Conservation (phyloP, 2,888 invertebrate genomes). For the Agrotis exclamationis region DNA sequence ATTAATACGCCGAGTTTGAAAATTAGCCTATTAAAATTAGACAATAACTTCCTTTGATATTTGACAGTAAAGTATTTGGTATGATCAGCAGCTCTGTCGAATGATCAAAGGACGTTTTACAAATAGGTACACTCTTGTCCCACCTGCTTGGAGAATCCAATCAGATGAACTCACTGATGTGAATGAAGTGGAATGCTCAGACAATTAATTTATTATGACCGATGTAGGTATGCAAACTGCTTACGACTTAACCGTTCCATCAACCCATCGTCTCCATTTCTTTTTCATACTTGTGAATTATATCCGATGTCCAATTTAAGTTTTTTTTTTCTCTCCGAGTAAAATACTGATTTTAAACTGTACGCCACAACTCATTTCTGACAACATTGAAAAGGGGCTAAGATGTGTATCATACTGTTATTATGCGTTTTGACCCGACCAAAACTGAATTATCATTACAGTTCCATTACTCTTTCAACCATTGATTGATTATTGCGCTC, state of each 20-base stretch:
- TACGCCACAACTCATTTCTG: too few species aligned
- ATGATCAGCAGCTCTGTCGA: conserved; percentile 28
- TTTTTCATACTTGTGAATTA: too few species aligned
- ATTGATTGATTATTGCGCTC: too few species aligned
- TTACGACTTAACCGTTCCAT: not conserved
- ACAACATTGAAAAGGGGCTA: too few species aligned
- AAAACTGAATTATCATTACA: too few species aligned
- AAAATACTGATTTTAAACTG: too few species aligned
- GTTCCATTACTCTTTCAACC: too few species aligned
- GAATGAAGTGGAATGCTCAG: conserved; percentile 28
- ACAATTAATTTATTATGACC: conserved; percentile 31
- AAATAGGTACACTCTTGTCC: conserved; percentile 6
- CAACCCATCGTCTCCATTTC: not conserved
- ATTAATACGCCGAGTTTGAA: conserved; percentile 24
- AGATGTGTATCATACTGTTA: too few species aligned
- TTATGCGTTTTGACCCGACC: too few species aligned
- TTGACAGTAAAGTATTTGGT: conserved; percentile 33
- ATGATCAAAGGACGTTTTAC: conserved; percentile 44
- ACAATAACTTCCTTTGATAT: conserved; percentile 45
- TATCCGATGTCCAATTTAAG: too few species aligned
- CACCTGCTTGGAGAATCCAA: conserved; percentile 32
- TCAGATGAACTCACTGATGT: conserved; percentile 18
- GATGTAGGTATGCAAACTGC: not conserved
- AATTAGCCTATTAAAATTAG: conserved; percentile 48
- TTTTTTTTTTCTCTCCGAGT: too few species aligned